Evolutionary conservation across 2,113 vertebrate genomes (phyloP), one percentile per base, ranked within the genome.

Genomic region (Phodopus roborovskii): DNA sequence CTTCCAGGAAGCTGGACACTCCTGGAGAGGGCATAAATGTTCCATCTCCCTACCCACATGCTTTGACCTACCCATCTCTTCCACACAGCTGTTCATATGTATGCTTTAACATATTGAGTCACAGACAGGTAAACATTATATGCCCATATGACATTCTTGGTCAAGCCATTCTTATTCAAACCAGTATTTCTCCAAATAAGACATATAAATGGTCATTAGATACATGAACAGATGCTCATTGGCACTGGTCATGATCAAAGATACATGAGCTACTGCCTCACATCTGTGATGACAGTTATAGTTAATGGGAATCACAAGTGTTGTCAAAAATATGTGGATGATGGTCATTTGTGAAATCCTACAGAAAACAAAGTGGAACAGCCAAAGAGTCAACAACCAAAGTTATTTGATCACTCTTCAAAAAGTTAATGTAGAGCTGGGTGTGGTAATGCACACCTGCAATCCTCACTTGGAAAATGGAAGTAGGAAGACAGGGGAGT

Each of bases 121-220:
- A 94, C 60, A 60, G 92, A 90, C 26, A 39, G 26, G 60, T 64
- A 71, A 48, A 92, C 62, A 26, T 71, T 66, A 33, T 5, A 30
- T 30, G 45, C 92, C 26, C 42, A 42, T 5, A 16, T 68, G 64
- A 24, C 60, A 22, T 92, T 83, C 20, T 9, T 48, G 68, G 33
- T 66, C 45, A 73, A 70, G 53, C 12, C 39, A 30, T 84, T 84
- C 26, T 84, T 84, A 45, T 64, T 84, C 24, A 84, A 64, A 45
- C 12, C n/a, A 66, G 28, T 48, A 33, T 77, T 91, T 93, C 83
- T 93, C 73, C 50, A 93, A 86, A 95, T 64, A 95, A 93, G 42
- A 28, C 42, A 77, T 77, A 30, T 10, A 85, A 88, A 66, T 75
- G 48, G 16, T 12, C 53, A 93, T 45, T 45, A 88, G 88, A 39